phyloP scores from a whole-genome alignment of 2,113 vertebrate species.

The Emberiza fucata region DNA sequence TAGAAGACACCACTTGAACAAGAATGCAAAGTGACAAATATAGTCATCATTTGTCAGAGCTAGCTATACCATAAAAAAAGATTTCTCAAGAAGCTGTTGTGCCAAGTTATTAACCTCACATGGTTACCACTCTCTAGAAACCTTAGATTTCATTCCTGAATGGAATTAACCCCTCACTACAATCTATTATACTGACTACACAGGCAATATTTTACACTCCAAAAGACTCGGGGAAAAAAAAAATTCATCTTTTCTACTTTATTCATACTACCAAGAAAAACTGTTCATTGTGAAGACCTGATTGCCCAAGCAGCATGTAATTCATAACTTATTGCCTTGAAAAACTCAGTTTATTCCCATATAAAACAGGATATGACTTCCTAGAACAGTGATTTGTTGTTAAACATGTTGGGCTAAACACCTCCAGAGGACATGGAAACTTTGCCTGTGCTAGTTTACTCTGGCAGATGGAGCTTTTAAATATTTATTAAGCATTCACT shows the following conservation, averaged over 20 bases:
- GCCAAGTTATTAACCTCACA: neutral
- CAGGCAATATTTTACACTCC: neutral
- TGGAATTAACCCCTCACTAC: neutral
- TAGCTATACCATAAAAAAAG: neutral
- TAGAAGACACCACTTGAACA: neutral
- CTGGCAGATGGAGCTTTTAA: conserved; percentile 2
- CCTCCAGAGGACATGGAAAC: neutral
- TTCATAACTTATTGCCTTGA: neutral
- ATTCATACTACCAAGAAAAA: neutral
- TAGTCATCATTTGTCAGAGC: neutral
- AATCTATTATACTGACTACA: neutral
- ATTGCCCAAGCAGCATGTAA: neutral
- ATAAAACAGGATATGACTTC: neutral
- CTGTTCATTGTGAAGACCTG: neutral
- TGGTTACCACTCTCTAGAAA: neutral
- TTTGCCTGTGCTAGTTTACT: neutral
- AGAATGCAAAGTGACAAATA: conserved; percentile 21
- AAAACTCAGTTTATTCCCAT: neutral
- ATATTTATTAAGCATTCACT: neutral
- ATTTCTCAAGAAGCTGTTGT: neutral
- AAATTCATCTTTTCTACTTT: neutral
- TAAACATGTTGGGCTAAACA: neutral
- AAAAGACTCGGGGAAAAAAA: neutral
- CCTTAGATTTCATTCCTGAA: neutral
- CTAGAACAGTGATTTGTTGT: neutral